Conservation (phyloP, 2,113 vertebrate genomes). For the Trochalopteron elliotii region DNA sequence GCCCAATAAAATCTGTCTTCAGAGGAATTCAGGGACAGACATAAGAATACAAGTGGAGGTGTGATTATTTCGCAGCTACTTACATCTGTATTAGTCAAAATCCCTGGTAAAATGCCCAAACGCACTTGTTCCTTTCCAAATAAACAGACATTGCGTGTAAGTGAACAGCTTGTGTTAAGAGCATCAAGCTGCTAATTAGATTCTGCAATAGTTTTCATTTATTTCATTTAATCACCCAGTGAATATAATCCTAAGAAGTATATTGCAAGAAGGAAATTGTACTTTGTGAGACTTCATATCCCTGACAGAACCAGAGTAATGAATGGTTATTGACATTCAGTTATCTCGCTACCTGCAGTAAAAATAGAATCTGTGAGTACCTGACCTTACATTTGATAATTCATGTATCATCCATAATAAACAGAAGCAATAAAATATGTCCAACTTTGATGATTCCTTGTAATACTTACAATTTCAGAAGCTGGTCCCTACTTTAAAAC, state of each 20-base stretch:
- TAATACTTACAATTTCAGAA: not conserved
- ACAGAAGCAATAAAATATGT: not conserved
- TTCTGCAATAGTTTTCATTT: not conserved
- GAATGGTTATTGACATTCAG: not conserved
- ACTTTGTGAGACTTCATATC: not conserved
- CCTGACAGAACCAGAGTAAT: not conserved
- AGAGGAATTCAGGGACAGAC: not conserved
- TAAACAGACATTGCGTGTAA: not conserved
- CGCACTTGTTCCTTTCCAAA: not conserved
- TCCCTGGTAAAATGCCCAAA: not conserved
- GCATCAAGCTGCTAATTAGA: not conserved
- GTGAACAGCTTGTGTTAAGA: not conserved
- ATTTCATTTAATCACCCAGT: not conserved
- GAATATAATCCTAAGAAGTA: not conserved
- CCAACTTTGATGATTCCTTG: not conserved
- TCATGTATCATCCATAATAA: not conserved
- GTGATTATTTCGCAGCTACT: not conserved
- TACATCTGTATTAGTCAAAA: constrained; percentile 16
- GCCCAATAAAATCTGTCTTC: not conserved
- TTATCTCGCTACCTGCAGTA: not conserved
- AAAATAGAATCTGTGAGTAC: not conserved
- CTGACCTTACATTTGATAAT: not conserved
- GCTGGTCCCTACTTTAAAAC: not conserved
- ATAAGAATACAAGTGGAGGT: not conserved
- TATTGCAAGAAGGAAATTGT: not conserved